Conservation (phyloP, 2,888 invertebrate species). For the Rotaria macrura region DNA sequence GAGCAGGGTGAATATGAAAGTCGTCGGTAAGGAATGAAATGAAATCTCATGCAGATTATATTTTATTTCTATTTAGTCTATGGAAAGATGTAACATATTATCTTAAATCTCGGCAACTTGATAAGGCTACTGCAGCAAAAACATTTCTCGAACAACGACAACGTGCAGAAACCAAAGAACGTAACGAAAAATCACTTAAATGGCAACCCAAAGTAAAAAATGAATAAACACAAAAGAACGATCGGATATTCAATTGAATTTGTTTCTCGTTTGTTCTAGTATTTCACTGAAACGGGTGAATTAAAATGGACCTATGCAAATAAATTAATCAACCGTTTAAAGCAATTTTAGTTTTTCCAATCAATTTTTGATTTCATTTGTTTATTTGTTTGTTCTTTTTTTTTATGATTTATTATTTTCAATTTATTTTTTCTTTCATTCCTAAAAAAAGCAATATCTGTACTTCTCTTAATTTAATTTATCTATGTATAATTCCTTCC, state of each 20-base stretch:
- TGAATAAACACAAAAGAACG: neutral
- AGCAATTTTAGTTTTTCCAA: neutral
- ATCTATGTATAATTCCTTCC: neutral
- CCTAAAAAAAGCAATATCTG: neutral
- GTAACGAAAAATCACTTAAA: constrained; percentile 63
- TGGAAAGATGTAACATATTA: constrained; percentile 96
- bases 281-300: neutral
- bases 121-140: constrained; percentile 82
- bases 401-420: too few species aligned
- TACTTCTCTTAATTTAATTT: neutral
- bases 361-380: too few species aligned
- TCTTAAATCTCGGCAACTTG: constrained; percentile 74
- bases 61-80: constrained; percentile 55
- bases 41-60: too few species aligned
- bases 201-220: constrained; percentile 63
- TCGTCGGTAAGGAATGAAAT: constrained; percentile 54
- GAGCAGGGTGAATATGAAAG: constrained; percentile 78
- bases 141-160: constrained; percentile 82
- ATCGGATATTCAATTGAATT: too few species aligned
- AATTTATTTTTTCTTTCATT: neutral
- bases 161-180: constrained; percentile 73
- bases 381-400: too few species aligned
- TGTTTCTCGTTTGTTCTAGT: neutral
- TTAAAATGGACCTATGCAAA: neutral
- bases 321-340: neutral